A percentile compares a stretch with the other conserved stretches of the same genome.
Conservation (phyloP, 2,888 invertebrate species). For the Lepidochrysops patricia region DNA sequence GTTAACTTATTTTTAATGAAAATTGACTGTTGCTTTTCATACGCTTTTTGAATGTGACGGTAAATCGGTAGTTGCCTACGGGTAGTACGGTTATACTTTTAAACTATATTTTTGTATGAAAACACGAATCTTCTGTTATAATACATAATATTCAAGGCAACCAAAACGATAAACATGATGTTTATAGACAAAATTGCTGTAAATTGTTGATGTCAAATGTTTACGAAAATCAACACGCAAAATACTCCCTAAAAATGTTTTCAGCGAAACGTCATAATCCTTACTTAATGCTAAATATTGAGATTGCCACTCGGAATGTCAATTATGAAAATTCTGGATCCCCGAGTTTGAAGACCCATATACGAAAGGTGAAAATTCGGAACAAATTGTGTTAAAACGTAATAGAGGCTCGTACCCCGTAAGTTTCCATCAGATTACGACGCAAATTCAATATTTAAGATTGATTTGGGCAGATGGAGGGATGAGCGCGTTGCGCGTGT, state of each 20-base stretch:
- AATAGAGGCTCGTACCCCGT: conserved; percentile 71
- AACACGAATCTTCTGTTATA: too few species aligned
- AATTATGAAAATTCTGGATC: conserved; percentile 4
- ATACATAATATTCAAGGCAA: too few species aligned
- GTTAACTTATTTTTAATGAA: neutral
- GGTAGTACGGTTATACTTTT: too few species aligned
- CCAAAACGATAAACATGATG: too few species aligned
- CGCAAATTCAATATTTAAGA: conserved; percentile 73
- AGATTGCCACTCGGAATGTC: conserved; percentile 11
- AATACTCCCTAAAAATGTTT: neutral
- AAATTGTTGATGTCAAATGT: too few species aligned
- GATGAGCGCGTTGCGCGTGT: conserved; percentile 39
- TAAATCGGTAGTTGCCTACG: too few species aligned
- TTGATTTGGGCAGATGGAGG: conserved; percentile 70
- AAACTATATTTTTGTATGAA: too few species aligned
- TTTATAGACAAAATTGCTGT: too few species aligned
- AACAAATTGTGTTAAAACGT: conserved; percentile 72
- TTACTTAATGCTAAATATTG: conserved; percentile 4
- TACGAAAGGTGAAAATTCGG: conserved; percentile 61
- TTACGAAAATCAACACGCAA: neutral
- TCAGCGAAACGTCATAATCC: neutral
- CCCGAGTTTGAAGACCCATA: conserved; percentile 1
- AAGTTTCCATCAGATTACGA: conserved; percentile 69
- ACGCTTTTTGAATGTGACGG: too few species aligned
- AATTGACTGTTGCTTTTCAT: neutral